phyloP scores from a whole-genome alignment of 2,888 invertebrate genomes.

The Esperia sulphurella region DNA sequence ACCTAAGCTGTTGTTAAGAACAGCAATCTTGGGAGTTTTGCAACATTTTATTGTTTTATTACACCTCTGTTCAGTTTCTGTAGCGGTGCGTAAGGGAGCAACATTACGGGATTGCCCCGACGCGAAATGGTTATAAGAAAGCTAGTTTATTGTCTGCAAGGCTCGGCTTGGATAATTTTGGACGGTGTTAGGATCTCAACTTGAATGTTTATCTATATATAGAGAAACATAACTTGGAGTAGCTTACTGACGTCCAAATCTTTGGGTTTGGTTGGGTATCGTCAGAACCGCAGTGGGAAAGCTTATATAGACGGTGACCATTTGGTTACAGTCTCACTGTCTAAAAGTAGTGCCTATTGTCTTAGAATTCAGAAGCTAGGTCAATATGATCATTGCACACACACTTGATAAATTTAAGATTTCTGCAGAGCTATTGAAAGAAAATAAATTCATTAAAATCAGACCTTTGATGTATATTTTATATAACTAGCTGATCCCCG shows the following conservation, averaged over 20 bases:
- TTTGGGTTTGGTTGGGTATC: too few relatives aligned
- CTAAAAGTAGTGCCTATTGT: too few relatives aligned
- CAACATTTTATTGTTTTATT: conserved; percentile 61
- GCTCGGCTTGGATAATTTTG: conserved; percentile 50
- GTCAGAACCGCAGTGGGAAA: too few relatives aligned
- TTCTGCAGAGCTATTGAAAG: too few relatives aligned
- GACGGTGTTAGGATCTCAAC: conserved; percentile 45
- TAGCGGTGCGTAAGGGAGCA: conserved; percentile 44
- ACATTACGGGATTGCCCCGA: conserved; percentile 43
- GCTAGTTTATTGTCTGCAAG: conserved; percentile 55
- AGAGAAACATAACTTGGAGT: neutral
- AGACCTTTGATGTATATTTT: too few relatives aligned
- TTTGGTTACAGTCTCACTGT: too few relatives aligned
- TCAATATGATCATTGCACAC: too few relatives aligned
- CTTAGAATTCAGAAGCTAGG: too few relatives aligned
- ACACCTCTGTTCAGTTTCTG: conserved; percentile 24
- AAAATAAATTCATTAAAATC: too few relatives aligned
- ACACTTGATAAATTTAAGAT: too few relatives aligned
- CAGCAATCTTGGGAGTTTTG: conserved; percentile 46
- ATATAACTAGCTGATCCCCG: too few relatives aligned
- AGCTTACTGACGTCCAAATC: neutral
- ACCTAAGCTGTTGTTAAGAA: conserved; percentile 31
- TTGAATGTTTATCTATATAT: conserved; percentile 49
- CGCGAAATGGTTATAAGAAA: conserved; percentile 53
- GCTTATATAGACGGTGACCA: too few relatives aligned